Evolutionary conservation across 2,113 vertebrate species (phyloP).

Genomic region (Peromyscus californicus): DNA sequence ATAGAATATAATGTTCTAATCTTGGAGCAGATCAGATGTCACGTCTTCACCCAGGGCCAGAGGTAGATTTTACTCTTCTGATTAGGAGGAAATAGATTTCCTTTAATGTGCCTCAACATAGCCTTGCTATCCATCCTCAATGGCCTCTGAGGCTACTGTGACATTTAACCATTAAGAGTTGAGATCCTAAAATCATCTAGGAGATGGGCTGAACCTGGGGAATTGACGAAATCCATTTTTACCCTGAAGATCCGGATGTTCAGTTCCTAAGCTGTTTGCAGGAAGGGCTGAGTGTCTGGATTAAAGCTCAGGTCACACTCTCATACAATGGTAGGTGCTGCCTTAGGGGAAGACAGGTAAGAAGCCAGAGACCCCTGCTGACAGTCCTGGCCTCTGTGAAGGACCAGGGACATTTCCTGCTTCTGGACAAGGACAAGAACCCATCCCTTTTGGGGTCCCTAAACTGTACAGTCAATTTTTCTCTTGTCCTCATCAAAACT

Average conservation of each 20-base stretch:
- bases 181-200: background rate
- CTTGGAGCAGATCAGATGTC: background rate
- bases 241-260: background rate
- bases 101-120: background rate
- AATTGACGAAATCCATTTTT: too few relatives aligned
- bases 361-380: background rate
- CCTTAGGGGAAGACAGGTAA: background rate
- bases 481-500: background rate
- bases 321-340: background rate
- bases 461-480: background rate
- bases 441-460: background rate
- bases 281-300: background rate
- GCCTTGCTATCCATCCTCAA: background rate
- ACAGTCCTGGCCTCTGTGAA: background rate
- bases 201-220: background rate
- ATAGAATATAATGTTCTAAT: background rate
- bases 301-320: too few relatives aligned
- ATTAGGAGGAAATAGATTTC: background rate
- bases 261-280: background rate
- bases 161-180: background rate
- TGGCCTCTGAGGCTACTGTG: background rate
- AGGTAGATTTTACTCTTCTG: background rate
- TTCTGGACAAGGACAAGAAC: background rate
- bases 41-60: background rate
- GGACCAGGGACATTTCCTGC: background rate